A percentile compares a stretch with the other conserved stretches of the same genome.
Evolutionary conservation across 2,888 invertebrate genomes (phyloP).

Genomic region (Eulithis prunata): DNA sequence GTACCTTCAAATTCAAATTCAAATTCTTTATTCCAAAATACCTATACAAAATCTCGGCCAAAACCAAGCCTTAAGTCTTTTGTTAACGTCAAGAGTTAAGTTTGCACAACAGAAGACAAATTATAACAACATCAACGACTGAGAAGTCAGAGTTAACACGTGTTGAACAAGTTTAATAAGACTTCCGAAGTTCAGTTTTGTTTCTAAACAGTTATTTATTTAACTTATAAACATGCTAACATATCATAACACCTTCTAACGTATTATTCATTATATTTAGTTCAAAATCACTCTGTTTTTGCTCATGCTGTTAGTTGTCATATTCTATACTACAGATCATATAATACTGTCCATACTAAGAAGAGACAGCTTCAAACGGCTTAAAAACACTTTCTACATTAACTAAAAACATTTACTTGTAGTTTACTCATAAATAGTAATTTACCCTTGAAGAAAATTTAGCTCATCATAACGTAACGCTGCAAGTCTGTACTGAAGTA

Average conservation of each 20-base stretch:
- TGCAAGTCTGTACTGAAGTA: too few relatives aligned
- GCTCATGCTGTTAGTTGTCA: too few relatives aligned
- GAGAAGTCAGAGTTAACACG: constrained; percentile 20
- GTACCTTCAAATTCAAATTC: too few relatives aligned
- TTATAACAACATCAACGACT: constrained; percentile 25
- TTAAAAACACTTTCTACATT: too few relatives aligned
- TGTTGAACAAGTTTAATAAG: constrained; percentile 25
- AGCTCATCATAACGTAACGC: too few relatives aligned
- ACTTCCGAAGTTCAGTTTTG: constrained; percentile 21
- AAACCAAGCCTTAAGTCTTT: background rate
- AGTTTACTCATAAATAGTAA: too few relatives aligned
- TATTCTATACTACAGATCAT: too few relatives aligned
- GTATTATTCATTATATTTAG: background rate
- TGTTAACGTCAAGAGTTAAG: constrained; percentile 4
- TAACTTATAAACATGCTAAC: constrained; percentile 14
- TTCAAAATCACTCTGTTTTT: background rate
- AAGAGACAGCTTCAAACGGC: too few relatives aligned
- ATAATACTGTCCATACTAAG: too few relatives aligned
- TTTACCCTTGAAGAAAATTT: too few relatives aligned
- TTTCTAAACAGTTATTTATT: constrained; percentile 25
- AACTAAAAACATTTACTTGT: too few relatives aligned
- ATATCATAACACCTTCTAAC: background rate
- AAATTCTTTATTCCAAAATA: too few relatives aligned
- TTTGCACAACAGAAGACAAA: constrained; percentile 13
- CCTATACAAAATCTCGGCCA: background rate